These are phyloP conservation scores for Macrotis lagotis DNA, from an alignment of 2,113 vertebrate species.

Conservation along the genomic window DNA sequence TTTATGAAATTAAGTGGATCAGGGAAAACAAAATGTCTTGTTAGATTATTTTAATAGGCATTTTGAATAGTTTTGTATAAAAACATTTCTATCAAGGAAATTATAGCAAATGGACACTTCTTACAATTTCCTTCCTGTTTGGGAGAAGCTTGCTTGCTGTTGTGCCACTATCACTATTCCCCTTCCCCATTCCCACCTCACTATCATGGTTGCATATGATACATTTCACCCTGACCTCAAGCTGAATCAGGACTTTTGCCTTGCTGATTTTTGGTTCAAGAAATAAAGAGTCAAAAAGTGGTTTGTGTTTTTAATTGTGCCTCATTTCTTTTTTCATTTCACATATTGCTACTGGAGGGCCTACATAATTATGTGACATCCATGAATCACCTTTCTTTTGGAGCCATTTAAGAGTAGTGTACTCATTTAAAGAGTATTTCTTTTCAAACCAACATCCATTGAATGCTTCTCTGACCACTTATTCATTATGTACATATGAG, in stretches of 20 bases:
- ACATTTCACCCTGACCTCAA: neutral
- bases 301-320: constrained; percentile 2
- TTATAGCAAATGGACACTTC: neutral
- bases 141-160: neutral
- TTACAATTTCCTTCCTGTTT: constrained; percentile 2
- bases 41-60: neutral
- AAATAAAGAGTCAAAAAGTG: constrained; percentile 3
- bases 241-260: neutral
- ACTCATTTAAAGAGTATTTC: neutral
- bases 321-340: constrained; percentile 3
- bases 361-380: neutral
- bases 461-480: neutral
- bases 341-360: neutral
- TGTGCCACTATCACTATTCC: neutral
- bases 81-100: constrained; percentile 1
- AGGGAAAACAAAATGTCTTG: neutral
- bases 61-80: constrained; percentile 1
- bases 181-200: neutral
- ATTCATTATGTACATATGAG: neutral
- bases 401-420: neutral
- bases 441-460: neutral
- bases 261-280: neutral
- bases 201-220: neutral
- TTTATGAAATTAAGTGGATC: neutral
- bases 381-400: constrained; percentile 2